Percentiles rank a stretch among this genome's conserved stretches.
phyloP scores from a whole-genome alignment of 2,113 vertebrate species.

The Jaculus jaculus region DNA sequence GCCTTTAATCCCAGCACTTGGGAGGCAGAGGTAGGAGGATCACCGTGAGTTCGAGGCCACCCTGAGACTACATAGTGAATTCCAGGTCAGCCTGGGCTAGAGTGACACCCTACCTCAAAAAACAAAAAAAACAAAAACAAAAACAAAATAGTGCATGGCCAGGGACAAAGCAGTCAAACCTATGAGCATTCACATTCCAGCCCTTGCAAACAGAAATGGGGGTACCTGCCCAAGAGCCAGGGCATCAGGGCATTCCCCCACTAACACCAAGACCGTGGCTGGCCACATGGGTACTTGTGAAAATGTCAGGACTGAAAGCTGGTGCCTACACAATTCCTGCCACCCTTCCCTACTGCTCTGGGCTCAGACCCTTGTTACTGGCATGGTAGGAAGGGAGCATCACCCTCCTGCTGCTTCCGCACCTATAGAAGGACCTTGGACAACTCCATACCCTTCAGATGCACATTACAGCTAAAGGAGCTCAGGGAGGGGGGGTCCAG shows the following conservation, averaged over 20 bases:
- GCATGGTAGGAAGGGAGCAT: neutral
- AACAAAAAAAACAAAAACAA: too few relatives aligned
- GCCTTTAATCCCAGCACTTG: too few relatives aligned
- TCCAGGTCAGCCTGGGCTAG: too few relatives aligned
- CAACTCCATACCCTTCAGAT: neutral
- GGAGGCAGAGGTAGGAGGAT: too few relatives aligned
- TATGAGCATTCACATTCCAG: too few relatives aligned
- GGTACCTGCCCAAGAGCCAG: neutral
- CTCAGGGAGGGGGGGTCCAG: too few relatives aligned
- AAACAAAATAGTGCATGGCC: too few relatives aligned
- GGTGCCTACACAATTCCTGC: neutral
- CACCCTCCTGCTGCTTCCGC: neutral
- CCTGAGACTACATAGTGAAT: too few relatives aligned
- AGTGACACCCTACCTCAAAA: too few relatives aligned
- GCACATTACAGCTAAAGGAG: neutral
- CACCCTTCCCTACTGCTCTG: neutral
- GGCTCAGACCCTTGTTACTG: neutral
- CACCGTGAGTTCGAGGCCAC: too few relatives aligned
- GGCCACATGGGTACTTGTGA: neutral
- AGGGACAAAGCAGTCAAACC: neutral
- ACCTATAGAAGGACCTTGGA: neutral
- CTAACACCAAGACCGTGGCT: neutral
- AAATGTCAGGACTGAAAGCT: neutral
- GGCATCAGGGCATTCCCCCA: neutral
- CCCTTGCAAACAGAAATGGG: neutral